These are phyloP conservation scores for Bicyclus anynana DNA, from an alignment of 1,140 invertebrate genomes.

Conservation along the genomic window DNA sequence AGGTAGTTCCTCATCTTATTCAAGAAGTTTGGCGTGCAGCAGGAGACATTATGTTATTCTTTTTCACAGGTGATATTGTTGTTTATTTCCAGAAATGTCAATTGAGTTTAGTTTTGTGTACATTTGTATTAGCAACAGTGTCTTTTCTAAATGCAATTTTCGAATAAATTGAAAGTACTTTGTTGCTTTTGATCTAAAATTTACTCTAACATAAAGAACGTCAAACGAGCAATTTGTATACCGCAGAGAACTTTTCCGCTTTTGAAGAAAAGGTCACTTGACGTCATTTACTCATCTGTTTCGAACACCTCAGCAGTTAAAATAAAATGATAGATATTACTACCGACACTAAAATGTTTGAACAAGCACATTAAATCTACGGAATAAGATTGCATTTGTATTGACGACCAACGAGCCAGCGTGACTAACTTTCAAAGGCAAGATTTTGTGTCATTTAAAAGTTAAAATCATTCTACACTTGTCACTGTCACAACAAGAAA, in stretches of 20 bases:
- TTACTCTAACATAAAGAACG: neutral
- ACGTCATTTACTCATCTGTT: slow-evolving; percentile 1
- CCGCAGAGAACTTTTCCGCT: neutral
- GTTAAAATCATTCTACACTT: neutral
- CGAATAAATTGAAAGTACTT: neutral
- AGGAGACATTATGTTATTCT: too few relatives aligned
- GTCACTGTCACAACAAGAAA: slow-evolving; percentile 9
- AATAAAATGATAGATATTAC: slow-evolving; percentile 1
- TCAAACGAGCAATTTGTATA: neutral
- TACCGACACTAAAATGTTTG: neutral
- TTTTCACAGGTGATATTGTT: too few relatives aligned
- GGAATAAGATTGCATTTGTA: neutral
- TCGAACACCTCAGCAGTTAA: slow-evolving; percentile 1
- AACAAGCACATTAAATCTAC: slow-evolving; percentile 3
- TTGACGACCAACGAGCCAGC: neutral
- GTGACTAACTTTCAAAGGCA: slow-evolving; percentile 5
- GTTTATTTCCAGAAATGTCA: too few relatives aligned
- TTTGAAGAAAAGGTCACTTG: slow-evolving; percentile 4
- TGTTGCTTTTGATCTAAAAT: neutral
- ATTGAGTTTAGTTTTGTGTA: too few relatives aligned
- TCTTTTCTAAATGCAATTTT: too few relatives aligned
- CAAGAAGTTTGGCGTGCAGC: too few relatives aligned
- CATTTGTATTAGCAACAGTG: too few relatives aligned
- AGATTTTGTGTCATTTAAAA: neutral
- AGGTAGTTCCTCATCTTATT: too few relatives aligned